Percentiles rank a stretch among this genome's conserved stretches.
phyloP scores from a whole-genome alignment of 2,888 invertebrate species.

The Mythimna ferrago region DNA sequence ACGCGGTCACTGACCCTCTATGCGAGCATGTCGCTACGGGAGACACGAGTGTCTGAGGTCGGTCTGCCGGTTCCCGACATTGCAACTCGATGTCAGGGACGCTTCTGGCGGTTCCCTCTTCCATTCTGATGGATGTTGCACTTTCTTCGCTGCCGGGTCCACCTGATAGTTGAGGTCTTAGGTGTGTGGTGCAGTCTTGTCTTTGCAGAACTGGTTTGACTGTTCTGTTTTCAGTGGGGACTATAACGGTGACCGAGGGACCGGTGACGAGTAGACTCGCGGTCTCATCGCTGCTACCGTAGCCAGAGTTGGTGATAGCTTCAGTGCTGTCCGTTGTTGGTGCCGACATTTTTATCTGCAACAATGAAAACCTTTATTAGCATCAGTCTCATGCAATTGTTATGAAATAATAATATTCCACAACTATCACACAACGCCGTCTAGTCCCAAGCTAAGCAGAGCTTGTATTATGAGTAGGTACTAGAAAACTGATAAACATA shows the following conservation, averaged over 20 bases:
- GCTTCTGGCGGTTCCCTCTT: conserved; percentile 93
- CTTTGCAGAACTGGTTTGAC: conserved; percentile 96
- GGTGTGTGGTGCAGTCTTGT: conserved; percentile 96
- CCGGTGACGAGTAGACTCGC: conserved; percentile 94
- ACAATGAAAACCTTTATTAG: conserved; percentile 69
- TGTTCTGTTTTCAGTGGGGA: conserved; percentile 87
- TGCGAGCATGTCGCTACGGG: conserved; percentile 91
- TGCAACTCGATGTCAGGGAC: conserved; percentile 96
- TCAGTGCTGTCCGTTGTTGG: conserved; percentile 90
- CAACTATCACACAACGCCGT: too few relatives aligned
- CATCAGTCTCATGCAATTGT: background rate
- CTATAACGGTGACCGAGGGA: conserved; percentile 89
- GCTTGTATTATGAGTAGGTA: too few relatives aligned
- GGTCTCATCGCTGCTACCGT: conserved; percentile 95
- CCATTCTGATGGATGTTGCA: conserved; percentile 91
- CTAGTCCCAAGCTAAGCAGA: too few relatives aligned
- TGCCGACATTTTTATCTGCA: conserved; percentile 86
- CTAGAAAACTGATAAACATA: too few relatives aligned
- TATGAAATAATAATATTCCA: background rate
- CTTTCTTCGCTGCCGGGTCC: conserved; percentile 95
- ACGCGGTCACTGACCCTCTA: conserved; percentile 92
- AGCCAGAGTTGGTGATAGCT: conserved; percentile 91
- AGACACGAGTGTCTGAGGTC: conserved; percentile 89
- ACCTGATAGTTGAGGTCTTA: conserved; percentile 93
- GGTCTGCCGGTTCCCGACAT: conserved; percentile 91